Percentiles rank a stretch among this genome's conserved stretches.
These are phyloP conservation scores for Bombus confusus DNA, from an alignment of 1,140 invertebrate genomes.

Conservation along the genomic window DNA sequence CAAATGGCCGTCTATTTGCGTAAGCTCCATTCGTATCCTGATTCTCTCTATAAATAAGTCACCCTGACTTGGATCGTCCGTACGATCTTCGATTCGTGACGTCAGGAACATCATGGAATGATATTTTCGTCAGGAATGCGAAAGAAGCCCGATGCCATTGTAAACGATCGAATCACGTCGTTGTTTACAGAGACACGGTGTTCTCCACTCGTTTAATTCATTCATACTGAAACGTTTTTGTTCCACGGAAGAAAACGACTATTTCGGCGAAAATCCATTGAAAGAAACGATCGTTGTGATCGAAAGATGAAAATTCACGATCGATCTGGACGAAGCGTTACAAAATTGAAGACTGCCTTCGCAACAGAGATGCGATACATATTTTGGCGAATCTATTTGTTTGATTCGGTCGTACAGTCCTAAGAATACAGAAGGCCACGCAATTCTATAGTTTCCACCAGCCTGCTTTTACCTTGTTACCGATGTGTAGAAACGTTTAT, in stretches of 20 bases:
- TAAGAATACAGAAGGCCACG: not conserved
- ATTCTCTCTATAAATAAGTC: slow-evolving; percentile 54
- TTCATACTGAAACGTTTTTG: not conserved
- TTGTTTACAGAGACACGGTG: not conserved
- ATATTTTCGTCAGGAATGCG: slow-evolving; percentile 6
- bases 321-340: not conserved
- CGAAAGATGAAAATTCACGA: not conserved
- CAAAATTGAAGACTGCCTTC: not conserved
- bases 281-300: not conserved
- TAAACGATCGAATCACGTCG: not conserved
- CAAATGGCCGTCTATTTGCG: not conserved
- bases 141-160: not conserved
- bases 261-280: not conserved
- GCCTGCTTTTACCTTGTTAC: not conserved
- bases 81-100: slow-evolving; percentile 47
- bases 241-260: too few species aligned
- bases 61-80: slow-evolving; percentile 10
- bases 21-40: slow-evolving; percentile 1
- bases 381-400: not conserved
- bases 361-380: not conserved
- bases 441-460: not conserved
- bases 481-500: not conserved
- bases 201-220: not conserved
- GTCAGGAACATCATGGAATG: slow-evolving; percentile 14
- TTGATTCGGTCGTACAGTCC: not conserved